Evolutionary conservation across 2,888 invertebrate species (phyloP).

Genomic region (Biston stratarius): DNA sequence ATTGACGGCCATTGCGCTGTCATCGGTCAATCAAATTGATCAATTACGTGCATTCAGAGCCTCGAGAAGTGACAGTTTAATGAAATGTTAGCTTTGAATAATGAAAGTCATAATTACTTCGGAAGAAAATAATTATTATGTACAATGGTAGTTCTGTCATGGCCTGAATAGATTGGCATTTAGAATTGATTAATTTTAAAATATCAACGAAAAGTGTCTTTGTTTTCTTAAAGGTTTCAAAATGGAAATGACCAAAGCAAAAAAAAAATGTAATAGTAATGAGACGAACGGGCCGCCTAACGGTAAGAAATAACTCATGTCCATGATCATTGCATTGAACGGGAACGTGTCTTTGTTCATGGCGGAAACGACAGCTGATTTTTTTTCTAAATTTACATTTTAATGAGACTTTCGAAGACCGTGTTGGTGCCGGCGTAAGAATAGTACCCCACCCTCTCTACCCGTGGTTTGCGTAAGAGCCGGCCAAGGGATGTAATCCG

Average conservation of each 20-base stretch:
- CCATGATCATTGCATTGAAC: no score
- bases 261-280: not conserved
- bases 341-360: no score
- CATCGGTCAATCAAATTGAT: constrained; percentile 62
- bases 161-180: constrained; percentile 7
- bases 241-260: not conserved
- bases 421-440: no score
- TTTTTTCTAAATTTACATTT: no score
- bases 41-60: constrained; percentile 48
- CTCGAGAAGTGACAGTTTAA: constrained; percentile 39
- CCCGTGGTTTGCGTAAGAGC: no score
- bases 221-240: not conserved
- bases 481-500: no score
- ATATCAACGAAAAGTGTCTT: not conserved
- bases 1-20: constrained; percentile 65
- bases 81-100: constrained; percentile 40
- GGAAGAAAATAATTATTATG: constrained; percentile 25
- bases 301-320: no score
- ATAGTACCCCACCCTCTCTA: no score
- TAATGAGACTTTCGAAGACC: no score
- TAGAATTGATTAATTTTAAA: constrained; percentile 4
- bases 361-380: no score
- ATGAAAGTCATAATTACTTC: constrained; percentile 36
- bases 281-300: no score
- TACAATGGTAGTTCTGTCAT: constrained; percentile 13